Evolutionary conservation across 2,797 vertebrate genomes (phyloP).

Genomic region (Avahi laniger): DNA sequence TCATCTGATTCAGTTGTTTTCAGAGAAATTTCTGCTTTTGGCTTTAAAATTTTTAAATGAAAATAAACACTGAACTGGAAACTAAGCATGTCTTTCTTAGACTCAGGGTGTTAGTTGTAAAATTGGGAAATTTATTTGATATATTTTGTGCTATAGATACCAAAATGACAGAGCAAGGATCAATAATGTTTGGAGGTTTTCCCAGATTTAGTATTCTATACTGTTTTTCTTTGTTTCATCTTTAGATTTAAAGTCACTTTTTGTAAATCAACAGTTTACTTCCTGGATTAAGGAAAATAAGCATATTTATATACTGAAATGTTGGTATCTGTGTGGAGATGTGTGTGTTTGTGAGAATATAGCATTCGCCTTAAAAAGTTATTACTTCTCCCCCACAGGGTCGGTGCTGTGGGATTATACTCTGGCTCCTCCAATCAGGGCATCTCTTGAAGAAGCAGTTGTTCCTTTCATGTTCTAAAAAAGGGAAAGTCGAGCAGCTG

Average conservation of each 20-base stretch:
- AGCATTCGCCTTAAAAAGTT: background rate
- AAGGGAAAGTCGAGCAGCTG: background rate
- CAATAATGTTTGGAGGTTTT: background rate
- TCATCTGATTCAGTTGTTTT: background rate
- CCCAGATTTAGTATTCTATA: background rate
- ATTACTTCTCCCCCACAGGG: background rate
- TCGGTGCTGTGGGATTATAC: background rate
- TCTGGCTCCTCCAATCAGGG: background rate
- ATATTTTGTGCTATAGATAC: background rate
- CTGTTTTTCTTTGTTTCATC: background rate
- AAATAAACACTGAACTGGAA: background rate
- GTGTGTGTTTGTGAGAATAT: background rate
- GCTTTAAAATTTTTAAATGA: background rate
- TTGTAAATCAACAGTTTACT: background rate
- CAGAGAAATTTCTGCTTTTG: background rate
- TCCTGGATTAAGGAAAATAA: background rate
- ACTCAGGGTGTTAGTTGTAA: background rate
- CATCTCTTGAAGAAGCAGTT: background rate
- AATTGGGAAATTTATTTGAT: background rate
- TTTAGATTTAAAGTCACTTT: background rate
- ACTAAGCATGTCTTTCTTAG: background rate
- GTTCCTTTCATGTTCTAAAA: conserved; percentile 47
- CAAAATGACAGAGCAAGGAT: background rate
- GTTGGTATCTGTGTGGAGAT: background rate
- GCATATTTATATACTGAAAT: background rate